Percentiles rank a stretch among this genome's conserved stretches.
These are phyloP conservation scores for Nemotelus nigrinus DNA, from an alignment of 2,888 invertebrate species.

Conservation along the genomic window DNA sequence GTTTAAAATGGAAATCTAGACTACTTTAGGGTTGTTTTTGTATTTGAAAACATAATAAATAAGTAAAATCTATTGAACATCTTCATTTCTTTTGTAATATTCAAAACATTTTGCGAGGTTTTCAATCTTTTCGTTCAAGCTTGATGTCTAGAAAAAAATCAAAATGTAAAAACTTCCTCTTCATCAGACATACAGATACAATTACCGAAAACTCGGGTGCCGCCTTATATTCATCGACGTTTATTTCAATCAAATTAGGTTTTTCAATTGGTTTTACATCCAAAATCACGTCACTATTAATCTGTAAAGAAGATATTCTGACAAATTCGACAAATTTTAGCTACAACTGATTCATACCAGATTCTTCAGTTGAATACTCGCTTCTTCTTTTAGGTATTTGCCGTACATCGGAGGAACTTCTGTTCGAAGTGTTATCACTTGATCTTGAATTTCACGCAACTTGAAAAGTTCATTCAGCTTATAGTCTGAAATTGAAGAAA, in stretches of 20 bases:
- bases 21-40: no score
- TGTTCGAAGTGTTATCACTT: slow-evolving; percentile 54
- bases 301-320: neutral
- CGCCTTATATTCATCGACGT: slow-evolving; percentile 20
- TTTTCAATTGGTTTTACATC: neutral
- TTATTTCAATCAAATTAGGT: neutral
- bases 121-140: slow-evolving; percentile 8
- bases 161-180: neutral
- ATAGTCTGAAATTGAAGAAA: slow-evolving; percentile 54
- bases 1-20: no score
- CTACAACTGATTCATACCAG: slow-evolving; percentile 53
- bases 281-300: neutral
- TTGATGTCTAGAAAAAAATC: slow-evolving; percentile 30
- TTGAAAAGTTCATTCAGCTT: slow-evolving; percentile 56
- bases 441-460: slow-evolving; percentile 56
- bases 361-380: slow-evolving; percentile 56
- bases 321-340: neutral
- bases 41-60: no score
- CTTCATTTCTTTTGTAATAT: slow-evolving; percentile 11
- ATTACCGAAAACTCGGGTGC: slow-evolving; percentile 26
- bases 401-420: slow-evolving; percentile 55
- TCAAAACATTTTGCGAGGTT: slow-evolving; percentile 14
- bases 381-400: slow-evolving; percentile 56
- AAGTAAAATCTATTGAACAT: no score
- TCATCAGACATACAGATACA: neutral